Base-by-base conservation (phyloP, 2,797 vertebrate species). In the Enoplosus armatus region DNA sequence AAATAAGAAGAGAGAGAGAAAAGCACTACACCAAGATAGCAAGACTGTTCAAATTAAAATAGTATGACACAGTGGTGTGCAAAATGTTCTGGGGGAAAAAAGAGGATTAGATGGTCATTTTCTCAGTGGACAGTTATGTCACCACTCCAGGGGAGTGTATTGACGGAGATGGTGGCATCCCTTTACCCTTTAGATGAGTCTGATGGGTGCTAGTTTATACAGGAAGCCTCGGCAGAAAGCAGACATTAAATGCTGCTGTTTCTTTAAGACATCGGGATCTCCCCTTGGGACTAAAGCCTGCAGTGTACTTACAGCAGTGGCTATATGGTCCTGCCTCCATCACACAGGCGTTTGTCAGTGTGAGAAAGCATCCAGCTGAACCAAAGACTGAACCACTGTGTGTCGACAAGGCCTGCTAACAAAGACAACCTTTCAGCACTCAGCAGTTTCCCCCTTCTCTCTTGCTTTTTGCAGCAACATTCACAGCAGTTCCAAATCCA, bases 341-440 rank as follows among this genome's bases (percentile, higher is more conserved):
- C 90, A 89, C 93, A 92, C 76, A 90, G 72, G 84, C 87, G 71
- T 85, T 88, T 92, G 91, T 90, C 89, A 92, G 90, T 89, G 88
- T 90, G 76, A 90, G 91, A 94, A 94, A 82, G 77, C 83, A 62
- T 79, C 79, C 91, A 91, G 88, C 90, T 88, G 88, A 92, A 93
- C 72, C 80, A 86, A 91, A 94, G 89, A 94, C 92, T 91, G 89
- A 87, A 90, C 86, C 88, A 88, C 87, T 95, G 92, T 94, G 91
- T 90, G 90, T 84, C 60, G 74, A 93, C 89, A 83, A 85, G 89
- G 87, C 90, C 83, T 66, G 78, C 83, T 71, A 92, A 96, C 94
- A 96, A 95, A 95, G 93, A 88, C 82, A 39, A 93, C 90, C 91
- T 93, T 95, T 96, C 91, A 95, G 87, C 59, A 26, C 78, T 83